phyloP scores from a whole-genome alignment of 1,140 invertebrate genomes.

The Drosophila navojoa region DNA sequence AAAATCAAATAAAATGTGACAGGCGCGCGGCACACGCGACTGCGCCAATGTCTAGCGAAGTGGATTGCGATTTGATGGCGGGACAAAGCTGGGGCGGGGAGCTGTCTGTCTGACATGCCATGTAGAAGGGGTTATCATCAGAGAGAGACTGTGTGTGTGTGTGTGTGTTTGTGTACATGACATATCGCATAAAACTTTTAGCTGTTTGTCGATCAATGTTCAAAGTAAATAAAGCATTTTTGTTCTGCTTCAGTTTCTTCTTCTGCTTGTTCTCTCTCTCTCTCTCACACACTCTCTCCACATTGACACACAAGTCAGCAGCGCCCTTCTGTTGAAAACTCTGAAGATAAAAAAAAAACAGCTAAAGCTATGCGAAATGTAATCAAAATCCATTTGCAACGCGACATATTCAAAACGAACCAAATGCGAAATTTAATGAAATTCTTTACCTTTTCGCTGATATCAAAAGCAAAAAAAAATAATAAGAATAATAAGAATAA shows the following conservation, averaged over 20 bases:
- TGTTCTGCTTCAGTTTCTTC: neutral
- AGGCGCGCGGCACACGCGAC: constrained; percentile 45
- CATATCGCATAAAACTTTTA: constrained; percentile 26
- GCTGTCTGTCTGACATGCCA: neutral
- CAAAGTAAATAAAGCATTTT: constrained; percentile 38
- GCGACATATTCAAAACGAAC: neutral
- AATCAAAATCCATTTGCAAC: neutral
- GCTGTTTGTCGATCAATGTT: constrained; percentile 40
- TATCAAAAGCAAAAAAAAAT: no score
- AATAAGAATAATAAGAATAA: no score
- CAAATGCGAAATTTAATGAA: no score
- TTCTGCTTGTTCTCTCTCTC: no score
- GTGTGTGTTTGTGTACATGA: constrained; percentile 12
- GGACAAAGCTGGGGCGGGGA: no score
- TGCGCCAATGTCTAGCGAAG: constrained; percentile 50
- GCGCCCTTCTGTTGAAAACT: neutral
- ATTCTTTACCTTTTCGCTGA: no score
- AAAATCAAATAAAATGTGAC: constrained; percentile 61
- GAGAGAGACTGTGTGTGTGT: neutral
- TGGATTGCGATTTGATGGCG: constrained; percentile 40
- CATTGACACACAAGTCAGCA: neutral
- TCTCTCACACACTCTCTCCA: no score
- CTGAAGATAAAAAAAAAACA: constrained; percentile 4
- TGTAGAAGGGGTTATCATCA: neutral
- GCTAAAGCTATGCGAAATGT: neutral